Evolutionary conservation across 2,888 invertebrate species (phyloP), one percentile per base, ranked within the genome.

Genomic region (Halictus quadricinctus): DNA sequence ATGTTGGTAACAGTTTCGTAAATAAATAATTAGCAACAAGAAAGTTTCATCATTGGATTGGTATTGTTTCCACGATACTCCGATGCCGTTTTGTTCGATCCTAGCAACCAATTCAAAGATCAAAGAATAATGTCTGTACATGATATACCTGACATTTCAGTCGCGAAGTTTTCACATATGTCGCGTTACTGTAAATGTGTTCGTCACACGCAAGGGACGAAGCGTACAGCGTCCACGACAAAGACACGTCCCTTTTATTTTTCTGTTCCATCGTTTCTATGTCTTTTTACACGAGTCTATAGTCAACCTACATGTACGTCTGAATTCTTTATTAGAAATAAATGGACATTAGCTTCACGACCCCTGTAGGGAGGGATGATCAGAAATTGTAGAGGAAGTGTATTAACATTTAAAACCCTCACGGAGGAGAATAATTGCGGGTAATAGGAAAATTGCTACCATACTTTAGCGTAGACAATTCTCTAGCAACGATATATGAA

Each of bases 191-290:
- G 54, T 54, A 90, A 91, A 90, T 87, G 84, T 80, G 86, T 87
- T 72, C 85, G 88, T 88, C 91, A 89, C 91, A 89, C 91, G 91
- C 91, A 75, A 91, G 82, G 84, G 84, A 89, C 89, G 86, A 90
- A 88, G 86, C 89, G 83, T 87, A 88, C 89, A 87, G 79, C 83
- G 83, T 87, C 80, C 76, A 81, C 84, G 64, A 76, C 87, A 88
- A 87, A 89, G 84, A 85, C 81, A 54, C 72, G 72, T 60, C 13
- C 25, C n/a, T 29, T 29, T 15, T 29, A 25, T 73, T 83, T 81
- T 36, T 66, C 36, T 3, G 18, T 60, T 29, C 25, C 29, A 2
- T 29, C 60, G 60, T 29, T 25, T 29, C 29, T 7, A 64, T 29
- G 64, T 29, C 29, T 64, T 29, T 64, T 15, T 29, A 64, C 64